Base-by-base conservation (phyloP, 2,113 vertebrate genomes). In the Syngnathoides biaculeatus region DNA sequence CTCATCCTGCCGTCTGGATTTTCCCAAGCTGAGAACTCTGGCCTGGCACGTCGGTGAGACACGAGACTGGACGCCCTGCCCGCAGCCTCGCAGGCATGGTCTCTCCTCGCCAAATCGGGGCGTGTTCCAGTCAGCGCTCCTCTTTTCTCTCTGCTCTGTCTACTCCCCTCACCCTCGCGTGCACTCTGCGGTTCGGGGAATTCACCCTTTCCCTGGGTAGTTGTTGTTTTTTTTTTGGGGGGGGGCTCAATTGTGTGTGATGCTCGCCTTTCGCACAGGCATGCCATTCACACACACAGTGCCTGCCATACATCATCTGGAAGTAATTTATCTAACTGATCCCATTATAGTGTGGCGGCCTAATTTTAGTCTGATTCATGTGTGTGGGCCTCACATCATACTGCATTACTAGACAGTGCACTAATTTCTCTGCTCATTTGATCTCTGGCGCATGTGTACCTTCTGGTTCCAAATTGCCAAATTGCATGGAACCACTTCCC, bases 151-250 rank as follows among this genome's bases (percentile, higher is more conserved):
- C 62, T 77, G 73, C 74, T 57, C 55, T 72, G 82, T 84, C 82
- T 87, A 86, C 86, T 87, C 80, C 86, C 88, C 85, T 91, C 88
- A 90, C 88, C 86, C 89, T 88, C 82, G 82, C 81, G 75, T 90
- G 90, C 91, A 87, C 86, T 91, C 88, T 90, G 91, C 67, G 92
- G 91, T 90, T 81, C 78, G 88, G 89, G 91, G 90, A 93, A 93
- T 91, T 91, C 88, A 92, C 90, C 87, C 86, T 88, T 91, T 90
- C 88, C 88, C 90, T 89, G 79, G 84, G 84, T 81, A 81, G 74
- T 87, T 90, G 85, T 90, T 91, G 90, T 91, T 84, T n/a, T 55
- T 57, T 30, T 15, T n/a, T n/a, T n/a, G n/a, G n/a, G n/a, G n/a
- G n/a, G 84, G 87, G 85, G 81, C 81, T 88, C 82, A 78, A 88